Conservation (phyloP, 2,113 vertebrate species). For the Trachemys scripta region DNA sequence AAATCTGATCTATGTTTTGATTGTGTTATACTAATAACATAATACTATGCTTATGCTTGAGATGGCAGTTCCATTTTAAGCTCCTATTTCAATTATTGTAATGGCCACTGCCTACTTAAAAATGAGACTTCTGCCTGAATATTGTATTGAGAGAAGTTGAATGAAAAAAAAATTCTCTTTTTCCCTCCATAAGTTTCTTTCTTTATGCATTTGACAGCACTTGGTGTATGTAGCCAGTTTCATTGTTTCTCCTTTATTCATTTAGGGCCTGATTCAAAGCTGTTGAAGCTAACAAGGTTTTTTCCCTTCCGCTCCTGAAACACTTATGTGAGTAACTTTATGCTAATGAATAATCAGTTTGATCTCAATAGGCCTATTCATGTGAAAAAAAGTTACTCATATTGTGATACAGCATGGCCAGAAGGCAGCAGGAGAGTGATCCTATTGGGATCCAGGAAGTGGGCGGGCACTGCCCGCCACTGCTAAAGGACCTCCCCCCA, state of each 20-base stretch:
- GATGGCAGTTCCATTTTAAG: neutral
- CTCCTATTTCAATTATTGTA: neutral
- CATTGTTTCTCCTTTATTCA: neutral
- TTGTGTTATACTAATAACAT: neutral
- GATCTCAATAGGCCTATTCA: neutral
- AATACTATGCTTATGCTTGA: neutral
- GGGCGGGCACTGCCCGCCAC: too few relatives aligned
- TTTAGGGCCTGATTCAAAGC: neutral
- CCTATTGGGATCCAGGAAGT: too few relatives aligned
- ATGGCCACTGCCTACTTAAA: neutral
- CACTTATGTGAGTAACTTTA: neutral
- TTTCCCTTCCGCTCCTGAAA: neutral
- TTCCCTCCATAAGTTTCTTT: neutral
- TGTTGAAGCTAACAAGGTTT: neutral
- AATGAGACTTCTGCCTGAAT: neutral
- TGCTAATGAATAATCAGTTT: neutral
- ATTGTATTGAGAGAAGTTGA: neutral
- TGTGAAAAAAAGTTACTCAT: neutral
- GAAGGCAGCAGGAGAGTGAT: too few relatives aligned
- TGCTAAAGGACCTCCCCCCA: too few relatives aligned
- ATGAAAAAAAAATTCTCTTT: neutral
- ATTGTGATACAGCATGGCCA: too few relatives aligned
- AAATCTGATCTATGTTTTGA: neutral
- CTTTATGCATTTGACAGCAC: neutral
- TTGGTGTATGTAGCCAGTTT: neutral